phyloP scores from a whole-genome alignment of 2,797 vertebrate species.

The Pseudochirops corinnae region DNA sequence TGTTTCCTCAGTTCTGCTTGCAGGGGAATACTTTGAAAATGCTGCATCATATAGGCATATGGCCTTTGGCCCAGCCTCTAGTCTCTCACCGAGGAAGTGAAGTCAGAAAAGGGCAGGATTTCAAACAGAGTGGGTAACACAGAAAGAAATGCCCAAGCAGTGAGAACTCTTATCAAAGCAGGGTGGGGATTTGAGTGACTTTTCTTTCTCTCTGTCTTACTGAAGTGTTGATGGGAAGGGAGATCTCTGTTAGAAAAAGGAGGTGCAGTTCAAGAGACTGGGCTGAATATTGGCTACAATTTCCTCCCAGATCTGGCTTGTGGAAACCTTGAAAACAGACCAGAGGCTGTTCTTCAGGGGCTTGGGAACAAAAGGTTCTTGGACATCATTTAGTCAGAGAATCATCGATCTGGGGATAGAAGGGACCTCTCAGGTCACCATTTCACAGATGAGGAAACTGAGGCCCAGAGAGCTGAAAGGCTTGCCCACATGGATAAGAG shows the following conservation, averaged over 20 bases:
- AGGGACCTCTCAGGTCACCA: background rate
- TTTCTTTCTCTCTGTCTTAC: slow-evolving; percentile 20
- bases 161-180: slow-evolving; percentile 78
- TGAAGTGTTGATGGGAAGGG: slow-evolving; percentile 38
- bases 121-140: slow-evolving; percentile 82
- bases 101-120: slow-evolving; percentile 85
- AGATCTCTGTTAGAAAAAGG: slow-evolving; percentile 52
- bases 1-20: slow-evolving; percentile 87
- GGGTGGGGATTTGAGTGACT: slow-evolving; percentile 74
- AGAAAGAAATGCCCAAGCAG: slow-evolving; percentile 82
- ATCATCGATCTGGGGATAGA: background rate
- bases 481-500: background rate
- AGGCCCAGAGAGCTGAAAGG: background rate
- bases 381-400: background rate
- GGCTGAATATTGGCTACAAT: background rate
- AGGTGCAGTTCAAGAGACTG: background rate
- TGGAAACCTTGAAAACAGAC: background rate
- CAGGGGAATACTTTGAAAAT: slow-evolving; percentile 86
- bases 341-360: background rate
- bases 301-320: background rate
- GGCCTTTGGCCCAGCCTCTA: slow-evolving; percentile 86
- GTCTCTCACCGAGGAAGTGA: slow-evolving; percentile 88
- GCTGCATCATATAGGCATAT: slow-evolving; percentile 86
- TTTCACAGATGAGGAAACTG: background rate
- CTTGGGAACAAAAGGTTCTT: background rate